These are phyloP conservation scores for Elysia crispata DNA, from an alignment of 2,888 invertebrate genomes.

Conservation along the genomic window DNA sequence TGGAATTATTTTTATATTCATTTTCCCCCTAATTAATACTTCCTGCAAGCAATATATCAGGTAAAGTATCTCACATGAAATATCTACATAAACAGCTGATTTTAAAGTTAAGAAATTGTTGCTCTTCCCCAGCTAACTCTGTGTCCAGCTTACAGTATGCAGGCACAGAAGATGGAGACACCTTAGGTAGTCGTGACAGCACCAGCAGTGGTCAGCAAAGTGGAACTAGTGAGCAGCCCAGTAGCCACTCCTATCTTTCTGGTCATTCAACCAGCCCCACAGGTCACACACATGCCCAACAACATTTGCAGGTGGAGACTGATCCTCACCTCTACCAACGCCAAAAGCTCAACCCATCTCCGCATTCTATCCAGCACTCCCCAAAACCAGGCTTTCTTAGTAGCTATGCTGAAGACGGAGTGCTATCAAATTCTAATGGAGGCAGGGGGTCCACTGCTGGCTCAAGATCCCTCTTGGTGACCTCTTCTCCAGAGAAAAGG, in stretches of 20 bases:
- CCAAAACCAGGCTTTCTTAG: too few species aligned
- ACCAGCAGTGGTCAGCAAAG: constrained; percentile 60
- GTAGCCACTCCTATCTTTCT: constrained; percentile 35
- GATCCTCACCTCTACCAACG: constrained; percentile 7
- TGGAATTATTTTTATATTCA: too few species aligned
- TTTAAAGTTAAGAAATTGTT: background rate
- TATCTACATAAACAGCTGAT: too few species aligned
- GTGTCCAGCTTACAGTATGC: constrained; percentile 66
- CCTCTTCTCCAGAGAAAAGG: constrained; percentile 25
- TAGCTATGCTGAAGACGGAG: too few species aligned
- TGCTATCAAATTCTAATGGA: too few species aligned
- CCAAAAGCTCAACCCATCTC: constrained; percentile 3
- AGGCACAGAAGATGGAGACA: constrained; percentile 67
- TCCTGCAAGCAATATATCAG: too few species aligned
- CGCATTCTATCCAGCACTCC: background rate
- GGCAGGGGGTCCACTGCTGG: too few species aligned
- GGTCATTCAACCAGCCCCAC: background rate
- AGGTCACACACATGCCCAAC: constrained; percentile 13
- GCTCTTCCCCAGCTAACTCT: background rate
- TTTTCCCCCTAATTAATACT: too few species aligned
- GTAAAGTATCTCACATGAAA: too few species aligned
- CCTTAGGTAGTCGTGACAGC: constrained; percentile 70
- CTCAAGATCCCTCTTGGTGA: too few species aligned
- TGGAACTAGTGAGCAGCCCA: constrained; percentile 38
- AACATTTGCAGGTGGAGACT: constrained; percentile 18